phyloP scores from a whole-genome alignment of 37 sponge, comb jelly and placozoan genomes.

The Amphimedon queenslandica region DNA sequence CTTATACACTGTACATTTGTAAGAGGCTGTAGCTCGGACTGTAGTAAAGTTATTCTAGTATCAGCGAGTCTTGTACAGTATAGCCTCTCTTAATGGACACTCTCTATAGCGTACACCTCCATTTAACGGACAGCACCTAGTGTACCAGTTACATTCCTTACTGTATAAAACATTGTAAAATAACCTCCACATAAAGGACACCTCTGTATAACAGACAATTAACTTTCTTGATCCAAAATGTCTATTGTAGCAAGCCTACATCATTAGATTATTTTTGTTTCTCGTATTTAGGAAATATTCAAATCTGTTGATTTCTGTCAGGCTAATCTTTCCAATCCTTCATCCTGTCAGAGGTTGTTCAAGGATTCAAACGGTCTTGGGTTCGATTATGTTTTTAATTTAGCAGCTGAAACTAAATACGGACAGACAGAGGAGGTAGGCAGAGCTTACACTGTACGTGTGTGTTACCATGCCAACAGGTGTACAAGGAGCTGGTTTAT shows the following conservation, averaged over 20 bases:
- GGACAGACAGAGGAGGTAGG: slow-evolving; percentile 76
- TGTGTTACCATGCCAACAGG: slow-evolving; percentile 31
- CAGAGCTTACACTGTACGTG: not conserved
- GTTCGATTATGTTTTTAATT: slow-evolving; percentile 82
- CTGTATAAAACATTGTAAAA: not conserved
- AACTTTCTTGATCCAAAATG: no score
- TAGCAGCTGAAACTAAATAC: slow-evolving; percentile 93
- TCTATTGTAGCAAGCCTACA: not conserved
- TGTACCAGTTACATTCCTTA: no score
- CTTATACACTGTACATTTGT: no score
- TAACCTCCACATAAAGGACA: no score
- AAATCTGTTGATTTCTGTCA: slow-evolving; percentile 78
- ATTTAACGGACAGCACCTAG: no score
- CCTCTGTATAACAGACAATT: no score
- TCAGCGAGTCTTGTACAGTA: no score
- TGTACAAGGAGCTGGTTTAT: slow-evolving; percentile 89
- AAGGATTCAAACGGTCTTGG: slow-evolving; percentile 37
- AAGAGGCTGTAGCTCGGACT: no score
- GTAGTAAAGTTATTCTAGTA: no score
- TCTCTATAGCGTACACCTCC: no score
- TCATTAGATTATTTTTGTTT: not conserved
- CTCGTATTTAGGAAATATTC: slow-evolving; percentile 38
- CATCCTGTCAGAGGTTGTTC: slow-evolving; percentile 66
- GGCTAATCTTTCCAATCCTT: slow-evolving; percentile 64
- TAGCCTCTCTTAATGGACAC: no score